Base-by-base conservation (phyloP, 2,113 vertebrate species). In the Mastomys coucha region DNA sequence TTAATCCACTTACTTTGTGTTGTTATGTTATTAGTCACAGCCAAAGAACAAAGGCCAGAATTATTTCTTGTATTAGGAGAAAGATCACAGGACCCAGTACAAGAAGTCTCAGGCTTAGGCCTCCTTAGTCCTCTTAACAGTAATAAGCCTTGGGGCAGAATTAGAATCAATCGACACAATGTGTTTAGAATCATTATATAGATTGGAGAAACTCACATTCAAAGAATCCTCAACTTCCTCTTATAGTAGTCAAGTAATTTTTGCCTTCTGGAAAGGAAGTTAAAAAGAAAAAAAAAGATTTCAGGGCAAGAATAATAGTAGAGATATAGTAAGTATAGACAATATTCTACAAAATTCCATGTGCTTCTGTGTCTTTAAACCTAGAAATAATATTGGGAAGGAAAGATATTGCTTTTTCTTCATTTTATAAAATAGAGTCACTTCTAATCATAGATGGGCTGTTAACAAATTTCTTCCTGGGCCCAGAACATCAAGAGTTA, bases 281-380 rank as follows among this genome's bases (percentile, higher is more conserved):
- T 80, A 33, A 93, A 90, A 91, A 67, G 14, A 31, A 90, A 93
- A 92, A 92, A 75, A 93, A 93, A 19, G 10, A 76, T 95, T 96
- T 91, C 20, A 89, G 70, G 88, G 24, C 58, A 88, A 89, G 22
- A 91, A 3, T 2, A 77, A 80, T 1, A 88, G 7, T 36, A 4
- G 58, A 56, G 19, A 58, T 93, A 20, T 39, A 31, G 19, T 33
- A 10, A 26, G 75, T 60, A 14, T 4, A 63, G 19, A 31, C 19
- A n/a, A 4, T 13, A 63, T 17, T 10, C 13, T 20, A 17, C 3
- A 73, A 4, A 16, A 81, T 49, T 94, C n/a, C 56, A 10, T 51
- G 33, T 39, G 6, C 1, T 91, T 56, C 4, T 1, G 39, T 93
- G 33, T 39, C 2, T 39, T 72, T 78, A 81, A 92, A 69, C 4